phyloP scores from a whole-genome alignment of 2,113 vertebrate species.

The Ctenodactylus gundi region DNA sequence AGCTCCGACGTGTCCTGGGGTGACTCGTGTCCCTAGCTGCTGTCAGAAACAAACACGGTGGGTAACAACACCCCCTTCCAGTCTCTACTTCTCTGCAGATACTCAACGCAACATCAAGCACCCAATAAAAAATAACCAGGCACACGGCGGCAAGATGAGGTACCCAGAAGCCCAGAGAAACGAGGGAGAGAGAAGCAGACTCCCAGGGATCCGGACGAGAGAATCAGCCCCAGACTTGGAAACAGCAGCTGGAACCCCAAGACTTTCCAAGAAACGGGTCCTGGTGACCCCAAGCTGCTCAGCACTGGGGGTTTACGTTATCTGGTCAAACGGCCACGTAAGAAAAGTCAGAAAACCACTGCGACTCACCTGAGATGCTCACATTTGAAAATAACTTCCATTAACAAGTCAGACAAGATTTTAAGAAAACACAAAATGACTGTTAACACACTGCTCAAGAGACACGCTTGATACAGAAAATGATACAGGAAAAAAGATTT shows the following conservation, averaged over 20 bases:
- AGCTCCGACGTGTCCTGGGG: background rate
- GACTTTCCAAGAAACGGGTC: background rate
- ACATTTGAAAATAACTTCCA: background rate
- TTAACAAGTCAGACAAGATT: background rate
- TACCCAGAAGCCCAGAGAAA: background rate
- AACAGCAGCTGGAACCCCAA: background rate
- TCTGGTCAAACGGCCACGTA: too few relatives aligned
- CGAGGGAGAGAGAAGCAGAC: background rate
- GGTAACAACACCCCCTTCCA: fast-evolving
- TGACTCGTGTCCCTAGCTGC: fast-evolving
- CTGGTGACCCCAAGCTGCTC: too few relatives aligned
- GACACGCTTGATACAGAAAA: background rate
- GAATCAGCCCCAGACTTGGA: too few relatives aligned
- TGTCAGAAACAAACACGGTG: fast-evolving
- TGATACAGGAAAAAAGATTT: background rate
- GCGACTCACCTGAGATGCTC: background rate
- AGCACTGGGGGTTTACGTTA: too few relatives aligned
- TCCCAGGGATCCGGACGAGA: fast-evolving
- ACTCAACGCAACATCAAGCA: background rate
- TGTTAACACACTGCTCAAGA: background rate
- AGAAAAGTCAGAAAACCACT: background rate
- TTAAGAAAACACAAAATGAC: background rate
- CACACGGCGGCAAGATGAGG: fast-evolving
- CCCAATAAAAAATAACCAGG: background rate
- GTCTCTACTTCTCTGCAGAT: fast-evolving